Percentiles rank a stretch among this genome's conserved stretches.
phyloP scores from a whole-genome alignment of 1,140 invertebrate species.

The Coptotermes formosanus region DNA sequence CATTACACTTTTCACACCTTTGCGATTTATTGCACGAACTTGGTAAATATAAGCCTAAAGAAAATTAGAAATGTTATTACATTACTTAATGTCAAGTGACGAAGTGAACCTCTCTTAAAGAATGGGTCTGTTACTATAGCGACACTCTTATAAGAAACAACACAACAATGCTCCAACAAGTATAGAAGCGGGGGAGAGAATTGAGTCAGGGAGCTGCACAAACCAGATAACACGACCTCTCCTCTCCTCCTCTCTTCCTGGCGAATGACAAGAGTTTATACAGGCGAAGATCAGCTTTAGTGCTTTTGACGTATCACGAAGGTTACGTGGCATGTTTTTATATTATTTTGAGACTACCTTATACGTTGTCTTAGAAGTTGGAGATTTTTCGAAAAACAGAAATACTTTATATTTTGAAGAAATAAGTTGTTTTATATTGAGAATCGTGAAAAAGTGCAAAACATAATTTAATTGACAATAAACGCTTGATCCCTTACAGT shows the following conservation, averaged over 20 bases:
- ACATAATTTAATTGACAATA: too few species aligned
- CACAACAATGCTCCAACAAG: background rate
- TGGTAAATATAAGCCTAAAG: too few species aligned
- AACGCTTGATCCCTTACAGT: too few species aligned
- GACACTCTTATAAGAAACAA: background rate
- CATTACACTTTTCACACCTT: too few species aligned
- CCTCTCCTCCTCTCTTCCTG: background rate
- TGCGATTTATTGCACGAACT: too few species aligned
- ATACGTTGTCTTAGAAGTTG: too few species aligned
- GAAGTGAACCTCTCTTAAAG: background rate
- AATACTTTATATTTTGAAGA: too few species aligned
- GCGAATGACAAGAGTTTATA: background rate
- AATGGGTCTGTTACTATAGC: background rate
- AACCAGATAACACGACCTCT: background rate
- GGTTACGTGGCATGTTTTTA: too few species aligned
- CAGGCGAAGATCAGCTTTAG: background rate
- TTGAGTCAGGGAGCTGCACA: conserved; percentile 10
- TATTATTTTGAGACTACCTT: too few species aligned
- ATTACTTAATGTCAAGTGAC: background rate
- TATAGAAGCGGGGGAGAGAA: background rate
- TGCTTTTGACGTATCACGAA: background rate
- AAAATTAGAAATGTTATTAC: background rate
- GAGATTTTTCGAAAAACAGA: too few species aligned
- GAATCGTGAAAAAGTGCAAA: too few species aligned
- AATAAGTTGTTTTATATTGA: too few species aligned